phyloP scores from a whole-genome alignment of 1,140 invertebrate species.

The Psilanteris sp. region DNA sequence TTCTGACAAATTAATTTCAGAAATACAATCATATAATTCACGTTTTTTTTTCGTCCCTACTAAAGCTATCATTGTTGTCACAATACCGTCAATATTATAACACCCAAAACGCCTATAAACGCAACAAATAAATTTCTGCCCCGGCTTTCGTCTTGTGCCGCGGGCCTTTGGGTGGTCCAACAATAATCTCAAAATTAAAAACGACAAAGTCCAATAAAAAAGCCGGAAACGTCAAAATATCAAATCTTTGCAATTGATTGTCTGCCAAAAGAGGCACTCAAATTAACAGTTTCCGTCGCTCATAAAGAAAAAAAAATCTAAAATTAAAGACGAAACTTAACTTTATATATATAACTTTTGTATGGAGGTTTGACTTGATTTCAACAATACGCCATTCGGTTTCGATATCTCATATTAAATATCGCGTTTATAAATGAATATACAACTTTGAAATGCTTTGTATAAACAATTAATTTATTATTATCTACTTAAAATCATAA shows the following conservation, averaged over 20 bases:
- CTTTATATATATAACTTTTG: too few species aligned
- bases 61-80: constrained; percentile 40
- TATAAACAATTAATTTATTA: too few species aligned
- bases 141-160: constrained; percentile 15
- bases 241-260: constrained; percentile 1
- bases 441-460: too few species aligned
- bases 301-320: too few species aligned
- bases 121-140: constrained; percentile 33
- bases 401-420: too few species aligned
- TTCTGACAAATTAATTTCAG: constrained; percentile 45
- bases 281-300: too few species aligned
- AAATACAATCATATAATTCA: constrained; percentile 30
- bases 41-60: constrained; percentile 15
- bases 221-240: constrained; percentile 16
- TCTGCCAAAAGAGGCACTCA: too few species aligned
- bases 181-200: constrained; percentile 28
- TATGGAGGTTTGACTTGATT: too few species aligned
- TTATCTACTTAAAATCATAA: too few species aligned
- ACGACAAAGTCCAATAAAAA: constrained; percentile 14
- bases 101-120: constrained; percentile 26
- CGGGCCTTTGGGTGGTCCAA: constrained; percentile 28
- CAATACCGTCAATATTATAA: constrained; percentile 51
- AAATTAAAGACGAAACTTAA: too few species aligned
- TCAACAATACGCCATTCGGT: too few species aligned
- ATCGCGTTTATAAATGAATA: too few species aligned